These are phyloP conservation scores for Linnaemya vulpina DNA, from an alignment of 2,888 invertebrate species.

Conservation along the genomic window DNA sequence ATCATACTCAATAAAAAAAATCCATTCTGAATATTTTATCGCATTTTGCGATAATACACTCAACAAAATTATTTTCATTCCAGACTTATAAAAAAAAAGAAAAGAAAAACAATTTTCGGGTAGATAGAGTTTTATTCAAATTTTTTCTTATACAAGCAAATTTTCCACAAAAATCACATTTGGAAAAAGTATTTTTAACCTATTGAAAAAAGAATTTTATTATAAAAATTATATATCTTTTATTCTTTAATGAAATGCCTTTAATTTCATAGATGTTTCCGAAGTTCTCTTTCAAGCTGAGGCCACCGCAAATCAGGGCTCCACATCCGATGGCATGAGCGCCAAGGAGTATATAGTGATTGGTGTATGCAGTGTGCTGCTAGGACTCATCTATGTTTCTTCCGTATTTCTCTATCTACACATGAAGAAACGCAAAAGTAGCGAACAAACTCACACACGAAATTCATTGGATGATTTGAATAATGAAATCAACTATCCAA, in stretches of 20 bases:
- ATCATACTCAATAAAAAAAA: too few species aligned
- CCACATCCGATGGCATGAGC: slow-evolving; percentile 86
- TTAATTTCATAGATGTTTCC: slow-evolving; percentile 86
- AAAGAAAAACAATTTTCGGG: too few species aligned
- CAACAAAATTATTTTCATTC: too few species aligned
- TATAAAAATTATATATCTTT: not conserved
- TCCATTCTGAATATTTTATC: too few species aligned
- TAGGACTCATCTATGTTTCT: slow-evolving; percentile 93
- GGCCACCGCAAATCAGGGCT: slow-evolving; percentile 85
- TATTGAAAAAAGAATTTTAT: not conserved
- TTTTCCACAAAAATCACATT: too few species aligned
- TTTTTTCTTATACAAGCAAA: too few species aligned
- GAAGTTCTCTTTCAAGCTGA: slow-evolving; percentile 91
- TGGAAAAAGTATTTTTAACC: not conserved
- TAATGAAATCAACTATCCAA: slow-evolving; percentile 83
- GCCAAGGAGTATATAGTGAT: slow-evolving; percentile 92
- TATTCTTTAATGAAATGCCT: slow-evolving; percentile 68
- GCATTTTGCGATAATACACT: too few species aligned
- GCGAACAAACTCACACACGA: slow-evolving; percentile 78
- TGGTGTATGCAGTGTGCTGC: slow-evolving; percentile 91
- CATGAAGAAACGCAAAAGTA: slow-evolving; percentile 86
- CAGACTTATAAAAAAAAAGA: too few species aligned
- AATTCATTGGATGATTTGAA: slow-evolving; percentile 79
- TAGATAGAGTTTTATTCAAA: too few species aligned
- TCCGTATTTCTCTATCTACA: slow-evolving; percentile 93